Percentiles rank a stretch among this genome's conserved stretches.
Conservation (phyloP, 2,113 vertebrate species). For the Xiphorhynchus elegans region DNA sequence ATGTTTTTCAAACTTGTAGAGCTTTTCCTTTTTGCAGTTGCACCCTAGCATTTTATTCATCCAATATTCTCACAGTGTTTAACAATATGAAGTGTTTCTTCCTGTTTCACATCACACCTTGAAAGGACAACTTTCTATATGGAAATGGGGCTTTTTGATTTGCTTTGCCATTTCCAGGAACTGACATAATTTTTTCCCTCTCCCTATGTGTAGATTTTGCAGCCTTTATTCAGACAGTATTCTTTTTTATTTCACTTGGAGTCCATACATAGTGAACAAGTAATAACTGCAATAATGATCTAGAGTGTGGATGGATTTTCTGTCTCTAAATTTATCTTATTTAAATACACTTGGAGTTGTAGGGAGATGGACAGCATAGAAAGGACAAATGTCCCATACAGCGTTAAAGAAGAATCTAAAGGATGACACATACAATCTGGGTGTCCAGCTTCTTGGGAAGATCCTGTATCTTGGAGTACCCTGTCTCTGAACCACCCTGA, state of each 20-base stretch:
- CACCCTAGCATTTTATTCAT: neutral
- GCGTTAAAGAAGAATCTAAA: neutral
- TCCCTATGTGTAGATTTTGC: neutral
- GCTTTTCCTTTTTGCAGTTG: neutral
- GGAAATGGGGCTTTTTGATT: neutral
- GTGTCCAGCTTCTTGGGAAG: neutral
- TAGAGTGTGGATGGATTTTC: neutral
- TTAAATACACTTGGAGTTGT: neutral
- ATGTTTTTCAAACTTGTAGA: neutral
- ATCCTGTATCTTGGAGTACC: neutral
- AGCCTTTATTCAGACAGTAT: neutral
- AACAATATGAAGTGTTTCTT: neutral
- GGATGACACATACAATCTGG: neutral
- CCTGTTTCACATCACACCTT: neutral
- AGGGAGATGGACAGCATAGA: neutral
- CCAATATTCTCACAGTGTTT: neutral
- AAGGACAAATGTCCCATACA: neutral
- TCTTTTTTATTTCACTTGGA: neutral
- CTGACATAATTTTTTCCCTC: neutral
- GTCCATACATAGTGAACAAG: neutral
- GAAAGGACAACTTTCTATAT: neutral
- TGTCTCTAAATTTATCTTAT: neutral
- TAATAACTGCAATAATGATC: neutral
- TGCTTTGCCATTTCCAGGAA: neutral
- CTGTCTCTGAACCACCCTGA: neutral